Percentiles rank a stretch among this genome's conserved stretches.
Evolutionary conservation across 2,797 vertebrate genomes (phyloP).

Genomic region (Sarcoramphus papa): DNA sequence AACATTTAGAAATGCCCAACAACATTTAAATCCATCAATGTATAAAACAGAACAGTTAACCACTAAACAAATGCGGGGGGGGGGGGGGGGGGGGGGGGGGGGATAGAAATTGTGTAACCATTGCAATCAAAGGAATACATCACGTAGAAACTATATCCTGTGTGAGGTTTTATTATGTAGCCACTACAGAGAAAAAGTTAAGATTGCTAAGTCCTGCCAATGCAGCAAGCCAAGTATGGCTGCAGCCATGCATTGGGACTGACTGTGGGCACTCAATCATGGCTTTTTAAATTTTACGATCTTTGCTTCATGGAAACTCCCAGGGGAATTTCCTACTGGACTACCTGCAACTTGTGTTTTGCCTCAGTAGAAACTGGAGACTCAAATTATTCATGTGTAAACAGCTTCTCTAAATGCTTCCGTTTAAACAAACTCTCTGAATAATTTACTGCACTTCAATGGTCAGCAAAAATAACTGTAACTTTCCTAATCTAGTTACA

Average conservation of each 20-base stretch:
- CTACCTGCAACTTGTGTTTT: background rate
- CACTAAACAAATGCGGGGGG: background rate
- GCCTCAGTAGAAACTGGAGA: background rate
- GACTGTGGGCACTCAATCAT: background rate
- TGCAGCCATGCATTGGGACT: accelerated
- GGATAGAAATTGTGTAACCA: background rate
- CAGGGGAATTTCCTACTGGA: background rate
- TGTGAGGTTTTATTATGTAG: background rate
- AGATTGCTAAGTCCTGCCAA: background rate
- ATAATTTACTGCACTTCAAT: background rate
- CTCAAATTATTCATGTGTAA: background rate
- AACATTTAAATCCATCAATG: background rate
- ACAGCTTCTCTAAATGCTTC: background rate
- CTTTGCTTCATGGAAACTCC: background rate
- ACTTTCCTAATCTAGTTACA: slow-evolving; percentile 6
- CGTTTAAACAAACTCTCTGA: background rate
- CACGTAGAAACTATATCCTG: background rate
- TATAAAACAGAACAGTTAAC: background rate
- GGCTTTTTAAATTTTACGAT: background rate
- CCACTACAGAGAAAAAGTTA: background rate
- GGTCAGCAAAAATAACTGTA: background rate
- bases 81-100: too few relatives aligned
- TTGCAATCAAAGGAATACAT: background rate
- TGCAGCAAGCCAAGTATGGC: background rate
- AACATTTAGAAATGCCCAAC: background rate